These are phyloP conservation scores for Dallia pectoralis DNA, from an alignment of 2,797 vertebrate species.

Conservation along the genomic window DNA sequence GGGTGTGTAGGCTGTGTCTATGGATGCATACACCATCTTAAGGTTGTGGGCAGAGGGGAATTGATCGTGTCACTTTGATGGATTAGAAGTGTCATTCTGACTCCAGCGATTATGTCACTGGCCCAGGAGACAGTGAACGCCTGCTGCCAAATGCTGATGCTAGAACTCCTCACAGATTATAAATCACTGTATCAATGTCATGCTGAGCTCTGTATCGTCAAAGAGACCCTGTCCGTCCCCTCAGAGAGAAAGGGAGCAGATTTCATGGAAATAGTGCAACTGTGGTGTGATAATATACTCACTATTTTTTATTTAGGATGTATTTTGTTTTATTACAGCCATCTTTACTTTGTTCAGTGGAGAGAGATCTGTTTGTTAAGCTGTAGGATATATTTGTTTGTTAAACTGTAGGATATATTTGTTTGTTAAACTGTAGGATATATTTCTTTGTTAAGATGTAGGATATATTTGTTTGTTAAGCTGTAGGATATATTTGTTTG, in stretches of 20 bases:
- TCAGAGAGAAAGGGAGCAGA: constrained; percentile 34
- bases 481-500: constrained; percentile 68
- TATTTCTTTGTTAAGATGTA: constrained; percentile 67
- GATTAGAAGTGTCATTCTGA: constrained; percentile 65
- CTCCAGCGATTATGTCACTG: constrained; percentile 66
- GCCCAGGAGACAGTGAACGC: constrained; percentile 58
- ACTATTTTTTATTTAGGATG: constrained; percentile 40
- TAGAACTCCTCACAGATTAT: constrained; percentile 59
- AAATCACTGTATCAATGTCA: constrained; percentile 63
- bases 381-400: constrained; percentile 69
- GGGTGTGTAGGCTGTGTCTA: neutral
- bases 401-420: constrained; percentile 76
- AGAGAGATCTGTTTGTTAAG: constrained; percentile 71
- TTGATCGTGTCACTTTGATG: constrained; percentile 66
- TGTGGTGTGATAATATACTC: constrained; percentile 38
- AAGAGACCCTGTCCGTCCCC: constrained; percentile 27
- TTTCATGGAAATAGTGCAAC: constrained; percentile 28
- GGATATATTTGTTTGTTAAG: constrained; percentile 71
- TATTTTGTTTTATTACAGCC: constrained; percentile 59
- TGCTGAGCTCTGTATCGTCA: constrained; percentile 17
- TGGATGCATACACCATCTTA: neutral
- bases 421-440: no score
- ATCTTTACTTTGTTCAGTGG: constrained; percentile 67
- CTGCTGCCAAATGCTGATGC: constrained; percentile 65
- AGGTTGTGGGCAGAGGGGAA: constrained; percentile 26